Evolutionary conservation across 1,140 invertebrate genomes (phyloP).

Genomic region (Trachymyrmex cornetzi): DNA sequence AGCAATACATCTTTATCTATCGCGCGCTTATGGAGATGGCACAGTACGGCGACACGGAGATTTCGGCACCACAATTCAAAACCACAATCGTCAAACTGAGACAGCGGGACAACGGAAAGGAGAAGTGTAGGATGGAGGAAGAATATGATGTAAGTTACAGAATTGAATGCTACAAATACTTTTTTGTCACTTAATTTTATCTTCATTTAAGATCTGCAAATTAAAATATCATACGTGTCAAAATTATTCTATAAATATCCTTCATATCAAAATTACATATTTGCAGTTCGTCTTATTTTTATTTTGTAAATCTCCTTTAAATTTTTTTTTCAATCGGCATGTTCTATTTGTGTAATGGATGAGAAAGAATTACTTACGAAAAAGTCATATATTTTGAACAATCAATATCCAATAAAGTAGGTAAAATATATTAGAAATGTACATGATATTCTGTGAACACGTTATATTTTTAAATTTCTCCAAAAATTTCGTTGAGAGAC

Average conservation of each 20-base stretch:
- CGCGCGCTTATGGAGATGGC: conserved; percentile 97
- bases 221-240: not conserved
- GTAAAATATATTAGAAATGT: not conserved
- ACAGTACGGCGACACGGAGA: conserved; percentile 97
- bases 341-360: conserved; percentile 14
- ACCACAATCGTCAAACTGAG: conserved; percentile 90
- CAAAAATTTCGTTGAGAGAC: not conserved
- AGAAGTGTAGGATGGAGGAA: conserved; percentile 91
- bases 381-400: not conserved
- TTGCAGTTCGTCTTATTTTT: not conserved
- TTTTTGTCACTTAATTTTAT: conserved; percentile 34
- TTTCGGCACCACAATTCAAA: conserved; percentile 91
- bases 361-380: not conserved
- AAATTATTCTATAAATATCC: not conserved
- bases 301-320: not conserved
- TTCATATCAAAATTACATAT: not conserved
- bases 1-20: conserved; percentile 99
- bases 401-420: conserved; percentile 30
- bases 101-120: conserved; percentile 89
- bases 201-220: not conserved
- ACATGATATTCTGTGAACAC: not conserved
- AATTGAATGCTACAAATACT: not conserved
- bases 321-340: not conserved
- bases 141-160: conserved; percentile 92
- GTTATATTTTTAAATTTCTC: conserved; percentile 47